These are phyloP conservation scores for Gadus macrocephalus DNA, from an alignment of 2,113 vertebrate species.

Conservation along the genomic window DNA sequence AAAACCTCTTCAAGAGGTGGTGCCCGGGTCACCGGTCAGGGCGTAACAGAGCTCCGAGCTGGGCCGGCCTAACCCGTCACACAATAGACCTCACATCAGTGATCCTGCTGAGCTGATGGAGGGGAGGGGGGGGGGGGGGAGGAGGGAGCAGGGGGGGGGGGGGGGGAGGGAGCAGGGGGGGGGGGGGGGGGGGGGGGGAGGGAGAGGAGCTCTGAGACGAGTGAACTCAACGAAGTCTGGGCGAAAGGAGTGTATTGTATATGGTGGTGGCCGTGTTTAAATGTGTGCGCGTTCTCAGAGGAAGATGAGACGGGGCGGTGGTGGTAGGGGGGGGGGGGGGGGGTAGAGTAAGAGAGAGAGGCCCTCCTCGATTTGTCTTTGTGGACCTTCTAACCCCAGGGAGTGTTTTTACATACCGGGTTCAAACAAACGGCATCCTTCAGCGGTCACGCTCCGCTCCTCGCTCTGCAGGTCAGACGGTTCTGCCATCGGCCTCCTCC, in stretches of 20 bases:
- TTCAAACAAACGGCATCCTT: no score
- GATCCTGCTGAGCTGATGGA: constrained; percentile 51
- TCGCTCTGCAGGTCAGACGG: no score
- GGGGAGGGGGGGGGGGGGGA: constrained; percentile 36
- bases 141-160: constrained; percentile 12
- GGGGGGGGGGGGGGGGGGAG: no score
- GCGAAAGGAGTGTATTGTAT: constrained; percentile 25
- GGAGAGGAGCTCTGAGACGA: constrained; percentile 27
- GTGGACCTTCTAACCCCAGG: no score
- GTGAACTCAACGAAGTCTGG: constrained; percentile 37
- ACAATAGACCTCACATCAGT: constrained; percentile 64
- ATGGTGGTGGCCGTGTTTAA: no score
- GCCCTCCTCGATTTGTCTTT: constrained; percentile 2
- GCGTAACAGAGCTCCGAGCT: constrained; percentile 54
- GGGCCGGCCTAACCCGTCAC: constrained; percentile 42
- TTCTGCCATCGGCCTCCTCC: constrained; percentile 14
- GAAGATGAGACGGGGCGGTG: neutral
- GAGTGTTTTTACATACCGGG: no score
- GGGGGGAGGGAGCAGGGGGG: no score
- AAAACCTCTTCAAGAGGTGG: constrained; percentile 66
- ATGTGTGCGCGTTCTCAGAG: neutral
- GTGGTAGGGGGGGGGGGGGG: no score
- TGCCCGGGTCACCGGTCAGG: constrained; percentile 69
- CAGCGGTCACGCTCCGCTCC: no score
- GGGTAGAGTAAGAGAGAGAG: neutral